A percentile compares a stretch with the other conserved stretches of the same genome.
Evolutionary conservation across 2,113 vertebrate genomes (phyloP).

Genomic region (Danio rerio): GRCz12tu NC_133190.1:14233501-14234000

Average conservation of each 20-base stretch:
- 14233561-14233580: slow-evolving; percentile 52
- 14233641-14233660: slow-evolving; percentile 57
- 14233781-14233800: slow-evolving; percentile 28
- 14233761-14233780: slow-evolving; percentile 33
- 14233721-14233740: neutral
- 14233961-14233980: slow-evolving; percentile 97
- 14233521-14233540: neutral
- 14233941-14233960: slow-evolving; percentile 80
- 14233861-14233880: neutral
- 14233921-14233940: neutral
- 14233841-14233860: too few species aligned
- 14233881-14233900: neutral
- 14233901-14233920: neutral
- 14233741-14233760: neutral
- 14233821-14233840: neutral
- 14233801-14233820: neutral
- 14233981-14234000: slow-evolving; percentile 99
- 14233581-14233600: slow-evolving; percentile 69
- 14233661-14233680: slow-evolving; percentile 52
- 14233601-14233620: slow-evolving; percentile 74
- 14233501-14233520: slow-evolving; percentile 52
- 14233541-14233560: slow-evolving; percentile 10
- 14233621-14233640: slow-evolving; percentile 78
- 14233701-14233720: neutral
- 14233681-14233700: neutral